Evolutionary conservation across 1,140 invertebrate species (phyloP).

Genomic region (Stegodyphus dumicola): DNA sequence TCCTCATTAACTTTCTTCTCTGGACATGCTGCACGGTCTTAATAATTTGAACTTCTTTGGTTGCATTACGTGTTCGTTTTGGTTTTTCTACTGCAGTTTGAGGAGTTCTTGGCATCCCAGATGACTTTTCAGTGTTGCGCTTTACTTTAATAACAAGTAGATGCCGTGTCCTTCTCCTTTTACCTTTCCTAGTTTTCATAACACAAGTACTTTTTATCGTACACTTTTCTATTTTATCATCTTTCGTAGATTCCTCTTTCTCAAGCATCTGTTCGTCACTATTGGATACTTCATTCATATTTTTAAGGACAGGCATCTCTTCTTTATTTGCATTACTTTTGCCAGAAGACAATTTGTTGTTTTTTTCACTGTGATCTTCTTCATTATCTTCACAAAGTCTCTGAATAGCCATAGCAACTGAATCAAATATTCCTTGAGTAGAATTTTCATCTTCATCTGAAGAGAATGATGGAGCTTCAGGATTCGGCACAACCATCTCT

Average conservation of each 20-base stretch:
- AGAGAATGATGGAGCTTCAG: constrained; percentile 62
- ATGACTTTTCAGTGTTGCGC: constrained; percentile 20
- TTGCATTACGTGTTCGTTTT: constrained; percentile 8
- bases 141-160: constrained; percentile 58
- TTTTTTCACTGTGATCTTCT: constrained; percentile 42
- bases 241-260: constrained; percentile 2
- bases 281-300: neutral
- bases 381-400: constrained; percentile 62
- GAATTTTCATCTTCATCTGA: constrained; percentile 62
- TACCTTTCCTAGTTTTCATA: constrained; percentile 30
- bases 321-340: constrained; percentile 21
- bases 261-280: neutral
- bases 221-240: constrained; percentile 27
- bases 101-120: neutral
- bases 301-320: constrained; percentile 3
- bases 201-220: constrained; percentile 44
- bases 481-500: constrained; percentile 59
- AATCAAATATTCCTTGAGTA: constrained; percentile 53
- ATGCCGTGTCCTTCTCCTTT: constrained; percentile 35
- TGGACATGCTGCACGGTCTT: constrained; percentile 14
- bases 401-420: constrained; percentile 61
- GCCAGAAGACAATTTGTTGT: constrained; percentile 20
- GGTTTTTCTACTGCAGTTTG: neutral
- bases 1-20: constrained; percentile 41
- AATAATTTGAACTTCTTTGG: constrained; percentile 15